These are phyloP conservation scores for Orbicella faveolata DNA, from an alignment of 64 coral and sea anemone genomes.

Conservation along the genomic window DNA sequence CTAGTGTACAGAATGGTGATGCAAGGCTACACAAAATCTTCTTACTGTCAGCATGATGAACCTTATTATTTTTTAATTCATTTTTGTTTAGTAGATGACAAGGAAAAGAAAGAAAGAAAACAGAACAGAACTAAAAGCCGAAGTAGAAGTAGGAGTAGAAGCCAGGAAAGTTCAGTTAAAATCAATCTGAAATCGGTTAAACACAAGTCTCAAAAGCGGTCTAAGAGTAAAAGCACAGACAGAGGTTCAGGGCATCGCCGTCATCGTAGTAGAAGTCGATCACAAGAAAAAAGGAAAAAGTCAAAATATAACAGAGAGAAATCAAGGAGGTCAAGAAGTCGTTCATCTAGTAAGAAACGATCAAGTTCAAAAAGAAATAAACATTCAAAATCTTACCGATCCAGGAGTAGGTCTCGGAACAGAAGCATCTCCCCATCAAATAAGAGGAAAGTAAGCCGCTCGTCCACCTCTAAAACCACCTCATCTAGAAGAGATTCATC, in stretches of 20 bases:
- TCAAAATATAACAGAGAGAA: not conserved
- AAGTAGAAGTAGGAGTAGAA: not conserved
- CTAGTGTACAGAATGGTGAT: no score
- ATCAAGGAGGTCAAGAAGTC: conserved; percentile 23
- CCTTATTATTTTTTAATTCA: not conserved
- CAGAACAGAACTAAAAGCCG: not conserved
- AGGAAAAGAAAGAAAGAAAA: conserved; percentile 20
- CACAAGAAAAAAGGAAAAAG: not conserved
- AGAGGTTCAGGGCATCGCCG: not conserved
- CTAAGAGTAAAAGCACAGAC: conserved; percentile 28
- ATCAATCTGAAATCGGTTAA: not conserved
- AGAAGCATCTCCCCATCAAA: conserved; percentile 1
- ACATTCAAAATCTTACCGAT: not conserved
- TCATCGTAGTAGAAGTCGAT: conserved; percentile 4
- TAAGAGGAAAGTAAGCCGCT: not conserved
- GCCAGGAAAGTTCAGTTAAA: not conserved
- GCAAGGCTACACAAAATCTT: no score
- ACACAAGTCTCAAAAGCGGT: not conserved
- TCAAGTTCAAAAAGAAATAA: conserved; percentile 2
- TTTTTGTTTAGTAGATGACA: not conserved
- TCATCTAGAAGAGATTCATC: conserved; percentile 6
- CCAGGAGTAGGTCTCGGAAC: conserved; percentile 24
- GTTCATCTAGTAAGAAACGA: not conserved
- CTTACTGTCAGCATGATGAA: no score
- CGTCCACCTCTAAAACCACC: not conserved